A percentile compares a stretch with the other conserved stretches of the same genome.
Evolutionary conservation across 2,797 vertebrate species (phyloP).

Genomic region (Phoebastria nigripes): DNA sequence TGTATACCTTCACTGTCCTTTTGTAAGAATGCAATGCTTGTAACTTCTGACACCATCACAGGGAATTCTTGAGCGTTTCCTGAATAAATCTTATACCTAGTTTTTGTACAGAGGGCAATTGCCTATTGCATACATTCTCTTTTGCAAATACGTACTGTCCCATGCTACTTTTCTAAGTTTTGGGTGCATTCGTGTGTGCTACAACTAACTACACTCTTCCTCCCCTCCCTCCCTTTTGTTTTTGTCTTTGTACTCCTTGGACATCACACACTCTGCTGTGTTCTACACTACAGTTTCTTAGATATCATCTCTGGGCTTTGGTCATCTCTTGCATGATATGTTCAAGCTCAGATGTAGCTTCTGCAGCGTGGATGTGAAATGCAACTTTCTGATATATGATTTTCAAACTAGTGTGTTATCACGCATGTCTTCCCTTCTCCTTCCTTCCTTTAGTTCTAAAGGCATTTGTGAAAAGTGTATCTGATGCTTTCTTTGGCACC

Average conservation of each 20-base stretch:
- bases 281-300: neutral
- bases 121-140: neutral
- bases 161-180: neutral
- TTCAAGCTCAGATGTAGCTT: neutral
- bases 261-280: neutral
- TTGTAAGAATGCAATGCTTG: neutral
- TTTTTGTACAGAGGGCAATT: neutral
- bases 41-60: neutral
- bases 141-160: neutral
- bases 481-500: conserved; percentile 25
- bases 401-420: neutral
- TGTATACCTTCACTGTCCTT: neutral
- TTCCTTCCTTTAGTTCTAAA: neutral
- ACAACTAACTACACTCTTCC: accelerated
- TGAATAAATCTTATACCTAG: neutral
- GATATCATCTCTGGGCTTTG: neutral
- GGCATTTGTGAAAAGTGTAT: neutral
- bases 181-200: neutral
- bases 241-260: neutral
- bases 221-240: neutral
- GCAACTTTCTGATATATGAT: neutral
- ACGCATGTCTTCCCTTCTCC: neutral
- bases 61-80: neutral
- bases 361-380: neutral
- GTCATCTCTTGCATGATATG: neutral